Percentiles rank a stretch among this genome's conserved stretches.
Evolutionary conservation across 2,797 vertebrate species (phyloP).

Genomic region (Avahi laniger): DNA sequence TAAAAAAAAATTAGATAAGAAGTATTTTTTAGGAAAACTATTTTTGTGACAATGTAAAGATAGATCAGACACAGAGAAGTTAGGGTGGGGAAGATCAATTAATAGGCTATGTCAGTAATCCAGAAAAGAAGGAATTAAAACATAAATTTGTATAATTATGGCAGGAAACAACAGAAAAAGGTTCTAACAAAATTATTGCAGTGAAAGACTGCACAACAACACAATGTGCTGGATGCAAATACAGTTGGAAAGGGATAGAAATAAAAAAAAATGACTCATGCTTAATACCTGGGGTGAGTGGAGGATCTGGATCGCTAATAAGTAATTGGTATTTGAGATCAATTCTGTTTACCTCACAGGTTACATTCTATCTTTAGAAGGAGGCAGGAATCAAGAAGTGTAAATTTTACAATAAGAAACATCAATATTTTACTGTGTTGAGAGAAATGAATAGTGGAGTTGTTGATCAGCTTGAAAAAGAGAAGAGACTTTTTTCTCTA

Average conservation of each 20-base stretch:
- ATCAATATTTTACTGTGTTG: background rate
- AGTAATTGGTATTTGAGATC: background rate
- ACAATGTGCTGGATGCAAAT: background rate
- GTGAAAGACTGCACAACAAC: background rate
- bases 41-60: background rate
- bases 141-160: background rate
- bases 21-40: background rate
- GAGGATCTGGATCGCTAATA: background rate
- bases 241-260: background rate
- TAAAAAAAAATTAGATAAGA: background rate
- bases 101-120: background rate
- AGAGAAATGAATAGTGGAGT: background rate
- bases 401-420: background rate
- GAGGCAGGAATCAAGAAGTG: background rate
- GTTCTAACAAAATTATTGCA: background rate
- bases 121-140: background rate
- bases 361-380: background rate
- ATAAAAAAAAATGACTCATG: background rate
- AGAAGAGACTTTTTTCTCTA: background rate
- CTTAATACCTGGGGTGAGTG: background rate
- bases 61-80: background rate
- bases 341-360: background rate
- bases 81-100: background rate
- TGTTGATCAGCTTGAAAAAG: background rate
- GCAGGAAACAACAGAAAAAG: background rate